A percentile compares a stretch with the other conserved stretches of the same genome.
Evolutionary conservation across 30 jellyfish, hydroid and myxozoan species (phyloP).

Genomic region (Pseudorhiza aurosa): DNA sequence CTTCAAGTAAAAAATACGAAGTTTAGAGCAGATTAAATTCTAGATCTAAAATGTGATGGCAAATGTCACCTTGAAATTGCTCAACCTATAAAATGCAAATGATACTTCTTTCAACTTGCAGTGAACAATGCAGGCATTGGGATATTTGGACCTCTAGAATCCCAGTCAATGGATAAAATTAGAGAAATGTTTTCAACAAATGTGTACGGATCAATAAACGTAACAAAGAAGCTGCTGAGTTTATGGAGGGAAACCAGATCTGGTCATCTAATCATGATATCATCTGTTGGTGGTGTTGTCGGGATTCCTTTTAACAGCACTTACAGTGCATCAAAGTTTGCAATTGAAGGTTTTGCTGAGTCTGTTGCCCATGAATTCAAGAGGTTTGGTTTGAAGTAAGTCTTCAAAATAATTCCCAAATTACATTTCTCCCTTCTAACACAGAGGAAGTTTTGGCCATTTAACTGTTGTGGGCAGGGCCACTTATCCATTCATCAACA

Average conservation of each 20-base stretch:
- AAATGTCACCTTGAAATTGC: too few species aligned
- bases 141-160: conserved; percentile 52
- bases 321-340: conserved; percentile 61
- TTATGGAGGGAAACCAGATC: conserved; percentile 29
- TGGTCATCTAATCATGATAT: conserved; percentile 55
- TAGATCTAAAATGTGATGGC: too few species aligned
- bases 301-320: conserved; percentile 58
- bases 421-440: too few species aligned
- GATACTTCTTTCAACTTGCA: not conserved
- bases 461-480: too few species aligned
- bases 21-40: too few species aligned
- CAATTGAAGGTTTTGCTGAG: conserved; percentile 70
- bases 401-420: too few species aligned
- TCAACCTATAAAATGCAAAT: too few species aligned
- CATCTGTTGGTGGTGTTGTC: conserved; percentile 48
- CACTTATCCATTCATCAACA: too few species aligned
- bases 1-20: too few species aligned
- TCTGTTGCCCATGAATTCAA: conserved; percentile 42
- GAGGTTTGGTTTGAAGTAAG: conserved; percentile 37
- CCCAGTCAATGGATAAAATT: conserved; percentile 34
- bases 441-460: too few species aligned
- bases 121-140: conserved; percentile 77
- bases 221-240: conserved; percentile 45
- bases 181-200: conserved; percentile 37
- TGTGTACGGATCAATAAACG: conserved; percentile 59